Evolutionary conservation across 2,797 vertebrate species (phyloP).

Genomic region (Melanotaenia nigrans): DNA sequence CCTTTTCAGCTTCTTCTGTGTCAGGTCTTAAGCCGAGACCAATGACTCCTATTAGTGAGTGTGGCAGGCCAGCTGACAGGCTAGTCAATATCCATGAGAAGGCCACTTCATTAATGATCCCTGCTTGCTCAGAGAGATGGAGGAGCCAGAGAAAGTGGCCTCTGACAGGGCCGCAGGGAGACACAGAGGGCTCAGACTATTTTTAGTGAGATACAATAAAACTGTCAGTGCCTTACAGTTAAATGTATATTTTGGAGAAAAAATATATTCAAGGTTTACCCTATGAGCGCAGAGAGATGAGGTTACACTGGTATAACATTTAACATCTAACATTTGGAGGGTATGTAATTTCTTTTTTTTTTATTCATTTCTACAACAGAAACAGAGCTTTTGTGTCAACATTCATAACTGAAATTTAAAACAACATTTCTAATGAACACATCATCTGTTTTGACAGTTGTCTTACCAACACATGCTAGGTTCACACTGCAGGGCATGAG

Average conservation of each 20-base stretch:
- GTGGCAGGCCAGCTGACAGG: slow-evolving; percentile 96
- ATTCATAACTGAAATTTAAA: no score
- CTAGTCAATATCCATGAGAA: slow-evolving; percentile 99
- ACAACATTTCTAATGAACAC: no score
- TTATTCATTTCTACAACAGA: no score
- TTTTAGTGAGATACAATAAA: slow-evolving; percentile 43
- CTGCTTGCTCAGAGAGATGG: slow-evolving; percentile 90
- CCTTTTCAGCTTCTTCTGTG: slow-evolving; percentile 50
- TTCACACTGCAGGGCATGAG: no score
- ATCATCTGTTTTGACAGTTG: no score
- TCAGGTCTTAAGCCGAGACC: slow-evolving; percentile 88
- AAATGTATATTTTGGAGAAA: slow-evolving; percentile 26
- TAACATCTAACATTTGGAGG: no score
- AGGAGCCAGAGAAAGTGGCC: slow-evolving; percentile 92
- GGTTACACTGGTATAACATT: neutral
- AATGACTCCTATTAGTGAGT: slow-evolving; percentile 98
- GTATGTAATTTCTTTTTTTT: no score
- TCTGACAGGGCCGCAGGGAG: slow-evolving; percentile 79
- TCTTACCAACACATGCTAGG: no score
- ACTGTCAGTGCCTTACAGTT: slow-evolving; percentile 32
- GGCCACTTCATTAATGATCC: slow-evolving; percentile 98
- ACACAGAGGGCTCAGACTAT: slow-evolving; percentile 40
- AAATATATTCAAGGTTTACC: neutral
- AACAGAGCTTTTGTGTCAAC: no score
- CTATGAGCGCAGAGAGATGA: slow-evolving; percentile 1